Evolutionary conservation across 2,797 vertebrate species (phyloP).

Genomic region (Ambastaia sidthimunki): DNA sequence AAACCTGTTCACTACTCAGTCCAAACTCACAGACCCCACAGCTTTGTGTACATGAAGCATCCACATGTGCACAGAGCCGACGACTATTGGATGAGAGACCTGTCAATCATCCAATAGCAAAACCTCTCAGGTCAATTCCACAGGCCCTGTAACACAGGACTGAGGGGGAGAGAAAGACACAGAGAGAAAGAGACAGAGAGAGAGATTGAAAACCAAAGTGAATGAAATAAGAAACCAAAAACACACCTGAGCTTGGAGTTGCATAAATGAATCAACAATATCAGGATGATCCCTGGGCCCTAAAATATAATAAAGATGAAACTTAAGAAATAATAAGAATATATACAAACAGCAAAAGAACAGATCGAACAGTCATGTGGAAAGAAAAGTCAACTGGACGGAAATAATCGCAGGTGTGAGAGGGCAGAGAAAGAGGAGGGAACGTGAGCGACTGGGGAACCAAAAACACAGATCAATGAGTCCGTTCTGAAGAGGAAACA

Average conservation of each 20-base stretch:
- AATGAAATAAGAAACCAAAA: constrained; percentile 99
- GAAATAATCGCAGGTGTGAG: constrained; percentile 94
- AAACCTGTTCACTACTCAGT: too few relatives aligned
- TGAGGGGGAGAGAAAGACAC: constrained; percentile 72
- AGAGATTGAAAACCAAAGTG: constrained; percentile 99
- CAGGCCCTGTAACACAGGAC: constrained; percentile 64
- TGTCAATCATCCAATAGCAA: constrained; percentile 66
- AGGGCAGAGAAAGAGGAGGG: constrained; percentile 77
- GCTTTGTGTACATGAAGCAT: too few relatives aligned
- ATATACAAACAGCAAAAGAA: constrained; percentile 99
- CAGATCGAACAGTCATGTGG: constrained; percentile 99
- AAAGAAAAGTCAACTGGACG: constrained; percentile 82
- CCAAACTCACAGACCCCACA: too few relatives aligned
- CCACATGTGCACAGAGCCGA: too few relatives aligned
- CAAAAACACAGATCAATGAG: constrained; percentile 73
- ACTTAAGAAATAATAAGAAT: constrained; percentile 99
- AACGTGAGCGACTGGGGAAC: constrained; percentile 61
- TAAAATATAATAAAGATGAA: constrained; percentile 99
- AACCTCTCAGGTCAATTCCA: constrained; percentile 70
- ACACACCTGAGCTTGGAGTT: constrained; percentile 99
- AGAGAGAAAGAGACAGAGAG: constrained; percentile 74
- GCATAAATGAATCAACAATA: constrained; percentile 99
- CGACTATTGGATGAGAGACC: constrained; percentile 68
- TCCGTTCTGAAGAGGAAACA: constrained; percentile 16
- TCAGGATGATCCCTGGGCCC: constrained; percentile 99